Evolutionary conservation across 2,797 vertebrate species (phyloP).

Genomic region (Acrossocheilus wenchowensis): DNA sequence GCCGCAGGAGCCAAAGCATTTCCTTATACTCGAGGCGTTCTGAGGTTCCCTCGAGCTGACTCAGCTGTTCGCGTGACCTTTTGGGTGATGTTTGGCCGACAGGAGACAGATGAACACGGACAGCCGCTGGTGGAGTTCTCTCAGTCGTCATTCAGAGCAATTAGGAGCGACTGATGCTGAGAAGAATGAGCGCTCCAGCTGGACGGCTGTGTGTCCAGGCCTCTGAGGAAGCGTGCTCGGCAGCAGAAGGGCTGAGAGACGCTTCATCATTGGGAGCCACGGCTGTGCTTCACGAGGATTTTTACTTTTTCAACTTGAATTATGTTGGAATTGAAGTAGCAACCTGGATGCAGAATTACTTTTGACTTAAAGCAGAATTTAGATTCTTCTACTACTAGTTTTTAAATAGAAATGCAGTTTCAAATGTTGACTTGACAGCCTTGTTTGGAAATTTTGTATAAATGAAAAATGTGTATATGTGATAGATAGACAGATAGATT

Average conservation of each 20-base stretch:
- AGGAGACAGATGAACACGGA: slow-evolving; percentile 46
- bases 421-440: not conserved
- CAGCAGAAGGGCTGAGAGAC: not conserved
- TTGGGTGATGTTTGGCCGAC: not conserved
- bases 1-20: slow-evolving; percentile 14
- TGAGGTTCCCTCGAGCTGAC: slow-evolving; percentile 15
- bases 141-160: slow-evolving; percentile 29
- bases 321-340: not conserved
- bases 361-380: not conserved
- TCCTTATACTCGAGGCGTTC: slow-evolving; percentile 3
- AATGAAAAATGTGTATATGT: not conserved
- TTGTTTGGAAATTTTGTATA: not conserved
- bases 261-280: not conserved
- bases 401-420: no score
- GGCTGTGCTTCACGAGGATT: not conserved
- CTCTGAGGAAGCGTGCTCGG: not conserved
- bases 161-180: slow-evolving; percentile 37
- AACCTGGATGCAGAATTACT: not conserved
- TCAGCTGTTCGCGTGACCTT: slow-evolving; percentile 8
- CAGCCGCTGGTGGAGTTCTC: slow-evolving; percentile 35
- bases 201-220: not conserved
- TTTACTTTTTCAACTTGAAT: not conserved
- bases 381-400: no score
- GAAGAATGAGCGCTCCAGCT: slow-evolving; percentile 16
- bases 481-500: no score